phyloP scores from a whole-genome alignment of 2,888 invertebrate genomes.

The Meganola albula region DNA sequence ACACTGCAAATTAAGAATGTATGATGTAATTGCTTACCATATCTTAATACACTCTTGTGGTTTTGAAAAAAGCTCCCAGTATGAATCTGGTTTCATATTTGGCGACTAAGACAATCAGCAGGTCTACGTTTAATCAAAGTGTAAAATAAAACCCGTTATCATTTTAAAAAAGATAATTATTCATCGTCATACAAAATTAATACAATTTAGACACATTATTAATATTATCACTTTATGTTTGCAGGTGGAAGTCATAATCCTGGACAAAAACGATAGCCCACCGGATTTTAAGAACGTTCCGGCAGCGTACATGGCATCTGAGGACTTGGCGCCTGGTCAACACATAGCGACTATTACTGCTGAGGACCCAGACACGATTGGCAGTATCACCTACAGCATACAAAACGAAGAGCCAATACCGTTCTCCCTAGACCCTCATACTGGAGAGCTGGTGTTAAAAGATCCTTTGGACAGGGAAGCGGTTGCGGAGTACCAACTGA shows the following conservation, averaged over 20 bases:
- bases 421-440: conserved; percentile 83
- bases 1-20: conserved; percentile 10
- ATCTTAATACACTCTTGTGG: conserved; percentile 5
- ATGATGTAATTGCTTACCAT: conserved; percentile 12
- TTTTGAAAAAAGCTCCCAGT: no score
- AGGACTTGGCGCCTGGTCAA: conserved; percentile 90
- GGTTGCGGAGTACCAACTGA: conserved; percentile 85
- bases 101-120: no score
- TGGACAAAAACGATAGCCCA: conserved; percentile 97
- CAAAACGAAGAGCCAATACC: conserved; percentile 81
- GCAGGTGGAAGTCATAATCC: conserved; percentile 89
- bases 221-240: conserved; percentile 28
- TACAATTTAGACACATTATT: neutral
- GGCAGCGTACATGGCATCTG: conserved; percentile 86
- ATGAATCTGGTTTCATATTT: no score
- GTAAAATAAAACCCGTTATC: no score
- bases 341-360: conserved; percentile 86
- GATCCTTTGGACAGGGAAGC: conserved; percentile 91
- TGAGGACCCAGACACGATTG: conserved; percentile 90
- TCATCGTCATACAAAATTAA: no score
- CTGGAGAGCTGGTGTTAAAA: conserved; percentile 84
- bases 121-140: no score
- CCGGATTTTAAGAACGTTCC: conserved; percentile 89
- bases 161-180: no score
- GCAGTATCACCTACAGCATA: conserved; percentile 85